These are phyloP conservation scores for Nineta flava DNA, from an alignment of 2,888 invertebrate genomes.

Conservation along the genomic window DNA sequence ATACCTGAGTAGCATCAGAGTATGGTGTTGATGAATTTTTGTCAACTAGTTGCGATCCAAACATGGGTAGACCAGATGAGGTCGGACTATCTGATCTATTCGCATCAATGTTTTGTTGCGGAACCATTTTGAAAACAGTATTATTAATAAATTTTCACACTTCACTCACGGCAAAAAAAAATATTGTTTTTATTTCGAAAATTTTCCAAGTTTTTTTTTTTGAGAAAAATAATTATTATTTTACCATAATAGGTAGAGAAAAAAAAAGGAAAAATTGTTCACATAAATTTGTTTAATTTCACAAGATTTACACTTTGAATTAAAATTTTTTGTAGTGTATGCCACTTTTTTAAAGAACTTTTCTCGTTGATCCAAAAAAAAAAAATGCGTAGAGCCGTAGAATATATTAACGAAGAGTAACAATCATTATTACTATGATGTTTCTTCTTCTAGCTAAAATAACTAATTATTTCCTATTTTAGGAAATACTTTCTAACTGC, in stretches of 20 bases:
- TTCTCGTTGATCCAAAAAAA: not conserved
- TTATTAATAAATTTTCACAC: not conserved
- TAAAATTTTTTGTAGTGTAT: too few relatives aligned
- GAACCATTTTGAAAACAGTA: constrained; percentile 44
- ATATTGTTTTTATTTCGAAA: not conserved
- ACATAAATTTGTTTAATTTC: not conserved
- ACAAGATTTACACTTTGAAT: too few relatives aligned
- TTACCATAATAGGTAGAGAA: not conserved
- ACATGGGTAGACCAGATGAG: constrained; percentile 51
- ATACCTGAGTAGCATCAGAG: constrained; percentile 95
- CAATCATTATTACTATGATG: not conserved
- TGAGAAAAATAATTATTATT: not conserved
- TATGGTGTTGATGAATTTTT: constrained; percentile 88
- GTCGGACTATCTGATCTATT: constrained; percentile 41
- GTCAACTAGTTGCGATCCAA: constrained; percentile 82
- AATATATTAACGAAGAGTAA: not conserved
- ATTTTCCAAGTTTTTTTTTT: too few relatives aligned
- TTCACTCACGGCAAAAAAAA: not conserved
- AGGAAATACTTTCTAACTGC: constrained; percentile 8
- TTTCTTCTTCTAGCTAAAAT: not conserved
- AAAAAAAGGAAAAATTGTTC: not conserved
- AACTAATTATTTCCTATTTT: not conserved
- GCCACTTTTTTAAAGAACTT: not conserved
- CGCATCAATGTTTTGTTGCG: constrained; percentile 44
- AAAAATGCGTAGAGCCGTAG: not conserved